phyloP scores from a whole-genome alignment of 2,888 invertebrate species.

The Morinoia aosen region DNA sequence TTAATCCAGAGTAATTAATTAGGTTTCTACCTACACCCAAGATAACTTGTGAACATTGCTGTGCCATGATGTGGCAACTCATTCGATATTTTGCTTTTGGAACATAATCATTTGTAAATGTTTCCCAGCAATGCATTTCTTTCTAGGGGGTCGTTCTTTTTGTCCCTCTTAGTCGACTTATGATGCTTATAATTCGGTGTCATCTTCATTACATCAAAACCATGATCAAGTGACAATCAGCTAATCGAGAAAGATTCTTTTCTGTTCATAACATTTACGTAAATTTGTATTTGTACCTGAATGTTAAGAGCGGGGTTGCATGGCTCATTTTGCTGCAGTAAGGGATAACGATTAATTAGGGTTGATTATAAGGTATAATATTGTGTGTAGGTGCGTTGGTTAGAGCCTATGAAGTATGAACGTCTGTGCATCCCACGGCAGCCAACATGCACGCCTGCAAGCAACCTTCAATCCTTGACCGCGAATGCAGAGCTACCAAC shows the following conservation, averaged over 20 bases:
- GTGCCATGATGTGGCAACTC: not conserved
- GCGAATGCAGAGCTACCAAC: slow-evolving; percentile 3
- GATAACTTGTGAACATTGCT: not conserved
- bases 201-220: no score
- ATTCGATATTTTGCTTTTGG: not conserved
- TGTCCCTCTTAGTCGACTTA: not conserved
- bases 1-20: not conserved
- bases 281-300: no score
- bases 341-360: no score
- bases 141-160: not conserved
- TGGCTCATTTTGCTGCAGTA: no score
- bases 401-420: not conserved
- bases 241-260: no score
- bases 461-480: slow-evolving; percentile 1
- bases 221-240: no score
- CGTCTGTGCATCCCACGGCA: not conserved
- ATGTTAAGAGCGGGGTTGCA: no score
- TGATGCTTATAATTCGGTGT: not conserved
- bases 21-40: not conserved
- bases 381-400: not conserved
- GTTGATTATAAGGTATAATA: no score
- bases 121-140: not conserved
- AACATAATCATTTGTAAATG: not conserved
- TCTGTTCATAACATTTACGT: no score
- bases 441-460: slow-evolving; percentile 10